These are phyloP conservation scores for Platycnemis pennipes DNA, from an alignment of 2,888 invertebrate species.

Conservation along the genomic window DNA sequence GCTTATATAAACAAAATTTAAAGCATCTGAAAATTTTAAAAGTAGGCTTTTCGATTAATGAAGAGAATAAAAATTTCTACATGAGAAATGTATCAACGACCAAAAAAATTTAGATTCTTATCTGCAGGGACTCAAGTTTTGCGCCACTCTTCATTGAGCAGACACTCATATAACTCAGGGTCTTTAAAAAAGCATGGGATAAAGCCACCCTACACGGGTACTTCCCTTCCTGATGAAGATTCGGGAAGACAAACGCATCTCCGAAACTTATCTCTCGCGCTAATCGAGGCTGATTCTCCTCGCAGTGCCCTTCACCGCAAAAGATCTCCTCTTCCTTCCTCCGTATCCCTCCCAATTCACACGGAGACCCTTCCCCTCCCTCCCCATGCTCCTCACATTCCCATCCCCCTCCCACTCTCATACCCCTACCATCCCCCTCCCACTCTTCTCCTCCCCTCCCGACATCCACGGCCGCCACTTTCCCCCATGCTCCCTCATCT, in stretches of 20 bases:
- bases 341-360: no score
- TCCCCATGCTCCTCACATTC: not conserved
- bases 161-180: not conserved
- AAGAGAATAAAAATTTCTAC: no score
- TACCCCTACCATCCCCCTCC: not conserved
- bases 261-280: not conserved
- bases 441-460: not conserved
- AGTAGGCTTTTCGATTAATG: no score
- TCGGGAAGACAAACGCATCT: not conserved
- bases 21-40: no score
- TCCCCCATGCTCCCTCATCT: not conserved
- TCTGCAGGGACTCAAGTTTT: not conserved
- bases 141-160: not conserved
- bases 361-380: not conserved
- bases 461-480: not conserved
- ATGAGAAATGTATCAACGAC: no score
- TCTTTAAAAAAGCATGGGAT: not conserved
- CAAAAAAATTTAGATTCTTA: not conserved
- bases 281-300: constrained; percentile 10
- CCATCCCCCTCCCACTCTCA: not conserved
- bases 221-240: not conserved
- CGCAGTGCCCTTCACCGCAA: not conserved
- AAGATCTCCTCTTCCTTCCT: not conserved
- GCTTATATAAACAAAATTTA: no score
- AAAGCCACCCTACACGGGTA: not conserved